Base-by-base conservation (phyloP, 2,113 vertebrate species). In the Aix galericulata region DNA sequence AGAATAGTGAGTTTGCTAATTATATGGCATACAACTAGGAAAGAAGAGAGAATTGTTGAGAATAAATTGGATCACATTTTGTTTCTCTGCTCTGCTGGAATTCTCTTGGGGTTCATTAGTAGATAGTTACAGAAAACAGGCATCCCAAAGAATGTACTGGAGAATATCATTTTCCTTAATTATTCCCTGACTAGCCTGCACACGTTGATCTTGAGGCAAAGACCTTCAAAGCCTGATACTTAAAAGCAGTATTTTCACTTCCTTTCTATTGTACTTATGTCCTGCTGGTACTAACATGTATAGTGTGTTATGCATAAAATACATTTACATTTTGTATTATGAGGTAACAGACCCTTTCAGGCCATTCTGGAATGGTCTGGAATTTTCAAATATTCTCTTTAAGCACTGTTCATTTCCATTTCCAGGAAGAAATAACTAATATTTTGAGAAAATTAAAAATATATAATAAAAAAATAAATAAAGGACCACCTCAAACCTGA, bases 91-190 rank as follows among this genome's bases (percentile, higher is more conserved):
- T 94, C 86, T 82, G 71, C 40, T 89, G 90, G 84, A 95, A 97
- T 89, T 97, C 91, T 96, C 91, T 78, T 3, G 13, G 75, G 78
- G 34, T 95, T 97, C 94, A 88, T 97, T 97, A 97, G 67, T 63
- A 94, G 88, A 88, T 62, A 92, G 91, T 88, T 97, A 86, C 67
- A 95, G 86, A 96, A 95, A 97, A 83, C 71, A 60, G 52, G 29
- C 90, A 91, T 88, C 92, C 80, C 86, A 78, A 82, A 94, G 67
- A 91, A 77, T 84, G 76, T 32, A 86, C 44, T 87, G 67, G 69
- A 91, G 59, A 94, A 91, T 38, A 93, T 52, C 4, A 74, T 95
- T 94, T 88, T 93, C 95, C 73, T 85, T 96, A 96, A 97, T 97
- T 97, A 95, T 96, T 97, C 75, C 82, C 32, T 82, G 96, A 92